Evolutionary conservation across 1,140 invertebrate genomes (phyloP).

Genomic region (Drosophila parabipectinata): DNA sequence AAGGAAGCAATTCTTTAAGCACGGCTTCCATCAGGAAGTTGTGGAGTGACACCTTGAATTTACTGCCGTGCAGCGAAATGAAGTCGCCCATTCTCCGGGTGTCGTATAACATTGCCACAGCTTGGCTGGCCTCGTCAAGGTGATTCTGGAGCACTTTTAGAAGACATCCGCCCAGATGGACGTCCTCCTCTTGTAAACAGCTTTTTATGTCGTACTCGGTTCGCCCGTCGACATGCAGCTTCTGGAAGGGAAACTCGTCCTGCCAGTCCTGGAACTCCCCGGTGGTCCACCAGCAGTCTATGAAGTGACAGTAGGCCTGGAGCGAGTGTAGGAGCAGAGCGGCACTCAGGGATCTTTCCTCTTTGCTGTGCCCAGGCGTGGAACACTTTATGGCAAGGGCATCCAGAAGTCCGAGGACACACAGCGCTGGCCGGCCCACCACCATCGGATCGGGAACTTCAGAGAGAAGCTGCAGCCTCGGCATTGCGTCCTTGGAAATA

Average conservation of each 20-base stretch:
- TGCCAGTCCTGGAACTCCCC: conserved; percentile 34
- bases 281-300: conserved; percentile 43
- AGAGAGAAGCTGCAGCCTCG: not conserved
- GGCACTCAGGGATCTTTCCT: not conserved
- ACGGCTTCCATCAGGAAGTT: conserved; percentile 8
- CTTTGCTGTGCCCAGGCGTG: not conserved
- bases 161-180: not conserved
- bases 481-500: not conserved
- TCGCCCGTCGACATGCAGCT: not conserved
- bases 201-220: conserved; percentile 14
- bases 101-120: conserved; percentile 30
- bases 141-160: conserved; percentile 24
- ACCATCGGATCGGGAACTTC: not conserved
- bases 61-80: not conserved
- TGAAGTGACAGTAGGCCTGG: conserved; percentile 22
- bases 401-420: not conserved
- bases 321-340: conserved; percentile 32
- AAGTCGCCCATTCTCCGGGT: conserved; percentile 5
- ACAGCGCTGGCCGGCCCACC: not conserved
- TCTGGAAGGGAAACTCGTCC: conserved; percentile 21
- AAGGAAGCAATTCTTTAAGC: conserved; percentile 11
- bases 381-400: not conserved
- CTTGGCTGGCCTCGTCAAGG: not conserved
- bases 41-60: not conserved
- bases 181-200: fast-evolving